Base-by-base conservation (phyloP, 2,113 vertebrate genomes). In the Alligator sinensis region DNA sequence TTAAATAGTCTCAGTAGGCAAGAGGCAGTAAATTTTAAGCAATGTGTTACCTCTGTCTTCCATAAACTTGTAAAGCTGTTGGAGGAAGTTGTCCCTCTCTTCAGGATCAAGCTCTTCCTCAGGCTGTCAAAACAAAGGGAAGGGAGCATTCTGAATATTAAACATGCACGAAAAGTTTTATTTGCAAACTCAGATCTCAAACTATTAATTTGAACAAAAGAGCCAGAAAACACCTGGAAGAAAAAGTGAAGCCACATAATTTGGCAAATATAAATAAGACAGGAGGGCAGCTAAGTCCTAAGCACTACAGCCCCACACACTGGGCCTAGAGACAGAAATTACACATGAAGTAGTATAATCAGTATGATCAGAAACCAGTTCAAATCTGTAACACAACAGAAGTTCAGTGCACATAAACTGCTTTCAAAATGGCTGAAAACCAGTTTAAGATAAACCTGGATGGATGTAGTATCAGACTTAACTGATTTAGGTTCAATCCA, bases 41-140 rank as follows among this genome's bases (percentile, higher is more conserved):
- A 19, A 60, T 34, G 70, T 28, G 94, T 97, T 97, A 99, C 99
- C 99, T 99, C 99, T 98, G 98, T 99, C 99, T 98, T 99, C 99
- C 99, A 99, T 99, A 98, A 99, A 99, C 98, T 99, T 99, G 97
- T 99, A 99, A 87, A 99, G 99, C 98, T 99, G 99, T 97, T 99
- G 99, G 96, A 99, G 98, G 98, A 99, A 99, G 97, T 98, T 98
- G 97, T 99, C 99, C 96, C 99, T 99, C 98, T 99, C 99, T 97
- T 99, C 99, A 84, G 99, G 99, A 97, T 99, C 99, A 57, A 96
- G 98, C 96, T 99, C 99, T 97, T 99, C 99, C 96, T 99, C 99
- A 57, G 98, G 98, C 99, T 99, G 96, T 24, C 80, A 97, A 97
- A 92, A 91, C 59, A 97, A 90, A 95, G 3, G 38, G 57, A 77